phyloP scores from a whole-genome alignment of 1,140 invertebrate species.

The Orussus abietinus region DNA sequence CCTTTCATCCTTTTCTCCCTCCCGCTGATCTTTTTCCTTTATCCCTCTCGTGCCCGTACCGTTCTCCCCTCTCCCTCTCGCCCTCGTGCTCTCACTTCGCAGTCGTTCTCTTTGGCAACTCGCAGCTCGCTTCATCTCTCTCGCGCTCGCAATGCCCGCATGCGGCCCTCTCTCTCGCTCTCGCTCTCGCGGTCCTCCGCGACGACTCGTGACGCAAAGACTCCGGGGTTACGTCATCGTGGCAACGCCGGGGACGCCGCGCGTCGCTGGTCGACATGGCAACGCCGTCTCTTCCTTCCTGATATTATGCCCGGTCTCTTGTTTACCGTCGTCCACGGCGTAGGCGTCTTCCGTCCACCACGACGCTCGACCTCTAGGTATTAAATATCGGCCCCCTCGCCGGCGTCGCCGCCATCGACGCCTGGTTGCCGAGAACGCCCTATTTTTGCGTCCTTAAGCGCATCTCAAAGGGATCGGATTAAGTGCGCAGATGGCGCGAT shows the following conservation, averaged over 20 bases:
- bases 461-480: no score
- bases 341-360: no score
- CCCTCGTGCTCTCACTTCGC: constrained; percentile 6
- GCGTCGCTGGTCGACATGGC: constrained; percentile 27
- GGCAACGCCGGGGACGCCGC: constrained; percentile 17
- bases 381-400: constrained; percentile 18
- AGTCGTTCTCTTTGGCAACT: background rate
- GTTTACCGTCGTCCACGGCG: constrained; percentile 22
- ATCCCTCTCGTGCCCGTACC: no score
- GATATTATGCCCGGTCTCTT: constrained; percentile 15
- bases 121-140: no score
- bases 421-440: no score
- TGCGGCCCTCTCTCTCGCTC: background rate
- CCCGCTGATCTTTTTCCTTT: constrained; percentile 1
- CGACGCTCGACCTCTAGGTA: constrained; percentile 13
- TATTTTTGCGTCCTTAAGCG: no score
- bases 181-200: background rate
- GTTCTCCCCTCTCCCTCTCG: background rate
- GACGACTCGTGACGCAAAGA: constrained; percentile 30
- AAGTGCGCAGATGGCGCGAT: no score
- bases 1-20: constrained; percentile 1
- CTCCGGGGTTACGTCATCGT: constrained; percentile 34
- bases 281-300: constrained; percentile 20
- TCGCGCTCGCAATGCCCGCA: background rate
- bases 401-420: no score